These are phyloP conservation scores for Rhinogobius similis DNA, from an alignment of 2,113 vertebrate species.

Conservation along the genomic window DNA sequence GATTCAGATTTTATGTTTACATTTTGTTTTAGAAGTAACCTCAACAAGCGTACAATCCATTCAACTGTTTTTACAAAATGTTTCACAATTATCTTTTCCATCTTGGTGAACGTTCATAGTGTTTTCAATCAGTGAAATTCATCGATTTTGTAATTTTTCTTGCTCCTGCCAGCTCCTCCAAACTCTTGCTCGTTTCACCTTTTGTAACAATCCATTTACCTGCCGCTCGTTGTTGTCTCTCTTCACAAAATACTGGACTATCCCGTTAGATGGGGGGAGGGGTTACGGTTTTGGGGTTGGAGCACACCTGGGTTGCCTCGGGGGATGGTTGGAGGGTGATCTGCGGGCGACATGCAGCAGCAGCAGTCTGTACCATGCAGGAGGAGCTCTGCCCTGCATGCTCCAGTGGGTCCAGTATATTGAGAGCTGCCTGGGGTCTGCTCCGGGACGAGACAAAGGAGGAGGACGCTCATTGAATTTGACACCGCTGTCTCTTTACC, in stretches of 20 bases:
- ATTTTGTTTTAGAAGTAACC: too few relatives aligned
- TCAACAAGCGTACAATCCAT: too few relatives aligned
- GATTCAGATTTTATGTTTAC: too few relatives aligned
- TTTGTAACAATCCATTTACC: not conserved
- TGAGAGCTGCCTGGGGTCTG: constrained; percentile 73
- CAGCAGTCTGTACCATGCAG: constrained; percentile 75
- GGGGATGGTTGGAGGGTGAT: constrained; percentile 38
- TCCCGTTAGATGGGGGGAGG: not conserved
- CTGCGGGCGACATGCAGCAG: constrained; percentile 73
- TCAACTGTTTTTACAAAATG: too few relatives aligned
- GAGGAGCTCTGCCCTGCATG: constrained; percentile 77
- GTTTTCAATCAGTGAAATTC: too few relatives aligned
- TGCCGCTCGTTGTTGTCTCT: not conserved
- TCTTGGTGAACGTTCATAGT: too few relatives aligned
- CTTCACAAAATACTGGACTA: constrained; percentile 13
- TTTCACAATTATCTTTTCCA: too few relatives aligned
- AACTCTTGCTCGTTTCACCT: not conserved
- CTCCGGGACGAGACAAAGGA: constrained; percentile 34
- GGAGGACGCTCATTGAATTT: constrained; percentile 64
- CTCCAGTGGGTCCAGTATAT: constrained; percentile 76
- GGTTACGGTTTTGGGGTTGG: constrained; percentile 22
- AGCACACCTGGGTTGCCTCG: constrained; percentile 32
- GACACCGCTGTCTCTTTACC: constrained; percentile 67
- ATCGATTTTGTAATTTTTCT: too few relatives aligned
- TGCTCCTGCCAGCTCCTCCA: not conserved